Conservation (phyloP, 2,113 vertebrate genomes). For the Bettongia penicillata region DNA sequence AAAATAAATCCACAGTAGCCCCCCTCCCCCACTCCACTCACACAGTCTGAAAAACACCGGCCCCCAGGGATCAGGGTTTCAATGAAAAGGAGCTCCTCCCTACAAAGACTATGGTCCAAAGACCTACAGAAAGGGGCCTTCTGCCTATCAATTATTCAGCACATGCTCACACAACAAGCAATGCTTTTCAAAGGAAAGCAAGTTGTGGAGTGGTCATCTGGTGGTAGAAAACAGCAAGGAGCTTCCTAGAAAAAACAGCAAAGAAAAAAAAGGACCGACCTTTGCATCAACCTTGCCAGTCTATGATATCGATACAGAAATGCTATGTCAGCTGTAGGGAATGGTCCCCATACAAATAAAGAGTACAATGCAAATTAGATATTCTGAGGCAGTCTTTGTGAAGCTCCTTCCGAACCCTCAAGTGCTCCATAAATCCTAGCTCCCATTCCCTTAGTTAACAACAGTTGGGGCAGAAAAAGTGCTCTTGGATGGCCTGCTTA, state of each 20-base stretch:
- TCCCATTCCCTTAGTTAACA: neutral
- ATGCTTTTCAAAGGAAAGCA: slow-evolving; percentile 27
- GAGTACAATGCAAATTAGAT: neutral
- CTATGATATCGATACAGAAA: neutral
- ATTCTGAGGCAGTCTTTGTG: neutral
- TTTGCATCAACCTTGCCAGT: neutral
- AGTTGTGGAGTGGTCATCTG: neutral
- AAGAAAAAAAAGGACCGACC: neutral
- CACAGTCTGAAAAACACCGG: neutral
- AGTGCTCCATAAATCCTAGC: neutral
- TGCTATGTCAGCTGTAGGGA: neutral
- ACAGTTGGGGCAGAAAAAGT: neutral
- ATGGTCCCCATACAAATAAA: neutral
- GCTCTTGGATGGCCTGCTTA: neutral
- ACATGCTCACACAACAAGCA: neutral
- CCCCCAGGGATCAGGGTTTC: neutral
- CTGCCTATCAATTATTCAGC: slow-evolving; percentile 29
- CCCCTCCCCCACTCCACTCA: neutral
- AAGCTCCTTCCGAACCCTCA: neutral
- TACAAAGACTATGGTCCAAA: neutral
- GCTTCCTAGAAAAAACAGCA: neutral
- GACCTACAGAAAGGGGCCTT: neutral
- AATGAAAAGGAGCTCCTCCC: neutral
- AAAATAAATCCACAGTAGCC: neutral
- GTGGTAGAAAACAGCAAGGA: neutral